Evolutionary conservation across 2,888 invertebrate genomes (phyloP).

Genomic region (Stenodema calcarata): DNA sequence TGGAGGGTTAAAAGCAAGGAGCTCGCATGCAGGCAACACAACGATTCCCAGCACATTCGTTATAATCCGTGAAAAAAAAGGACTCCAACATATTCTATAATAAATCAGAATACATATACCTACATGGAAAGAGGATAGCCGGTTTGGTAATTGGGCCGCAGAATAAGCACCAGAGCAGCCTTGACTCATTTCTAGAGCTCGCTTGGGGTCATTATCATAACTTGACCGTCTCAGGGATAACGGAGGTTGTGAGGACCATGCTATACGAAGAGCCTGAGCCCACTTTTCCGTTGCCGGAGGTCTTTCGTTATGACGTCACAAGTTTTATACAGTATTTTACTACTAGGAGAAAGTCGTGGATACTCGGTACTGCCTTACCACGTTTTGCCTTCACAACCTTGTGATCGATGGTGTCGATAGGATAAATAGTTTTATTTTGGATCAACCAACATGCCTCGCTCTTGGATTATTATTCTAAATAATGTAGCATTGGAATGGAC

Average conservation of each 20-base stretch:
- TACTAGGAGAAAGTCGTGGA: too few relatives aligned
- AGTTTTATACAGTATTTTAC: too few relatives aligned
- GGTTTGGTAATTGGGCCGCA: not conserved
- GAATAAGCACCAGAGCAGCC: not conserved
- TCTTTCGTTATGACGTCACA: too few relatives aligned
- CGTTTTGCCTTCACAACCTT: too few relatives aligned
- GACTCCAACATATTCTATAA: not conserved
- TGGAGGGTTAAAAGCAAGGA: not conserved
- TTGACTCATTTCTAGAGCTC: not conserved
- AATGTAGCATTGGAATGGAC: too few relatives aligned
- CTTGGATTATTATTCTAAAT: too few relatives aligned
- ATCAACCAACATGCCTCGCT: too few relatives aligned
- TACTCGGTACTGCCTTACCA: too few relatives aligned
- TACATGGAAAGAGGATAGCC: not conserved
- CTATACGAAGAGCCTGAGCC: not conserved
- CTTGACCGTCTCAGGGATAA: not conserved
- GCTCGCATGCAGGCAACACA: not conserved
- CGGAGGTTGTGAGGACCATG: not conserved
- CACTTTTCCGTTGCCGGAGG: too few relatives aligned
- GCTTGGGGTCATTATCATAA: not conserved
- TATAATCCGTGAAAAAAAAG: not conserved
- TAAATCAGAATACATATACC: not conserved
- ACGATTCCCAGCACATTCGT: not conserved
- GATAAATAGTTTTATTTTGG: too few relatives aligned
- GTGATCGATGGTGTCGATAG: too few relatives aligned